A percentile compares a stretch with the other conserved stretches of the same genome.
These are phyloP conservation scores for Paracentrotus lividus DNA, from an alignment of 53 echinoderm and acorn worm species.

Conservation along the genomic window DNA sequence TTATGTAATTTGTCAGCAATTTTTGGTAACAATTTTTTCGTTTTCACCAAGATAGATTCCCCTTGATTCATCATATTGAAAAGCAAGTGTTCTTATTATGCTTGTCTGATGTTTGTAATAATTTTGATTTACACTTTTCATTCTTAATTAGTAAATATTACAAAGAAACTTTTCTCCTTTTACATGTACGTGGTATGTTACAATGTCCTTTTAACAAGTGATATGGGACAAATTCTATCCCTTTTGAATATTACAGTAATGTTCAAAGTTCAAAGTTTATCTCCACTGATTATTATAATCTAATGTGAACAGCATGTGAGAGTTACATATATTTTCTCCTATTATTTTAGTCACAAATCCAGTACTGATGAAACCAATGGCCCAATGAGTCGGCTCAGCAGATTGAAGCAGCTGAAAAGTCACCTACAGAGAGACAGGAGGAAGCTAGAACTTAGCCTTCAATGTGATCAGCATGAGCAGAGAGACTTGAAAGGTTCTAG, in stretches of 20 bases:
- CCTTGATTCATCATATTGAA: no score
- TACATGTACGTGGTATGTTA: no score
- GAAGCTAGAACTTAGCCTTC: constrained; percentile 74
- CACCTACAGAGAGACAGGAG: constrained; percentile 75
- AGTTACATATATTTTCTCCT: no score
- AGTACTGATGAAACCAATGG: constrained; percentile 65
- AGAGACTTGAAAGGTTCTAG: constrained; percentile 77
- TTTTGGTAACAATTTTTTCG: not conserved
- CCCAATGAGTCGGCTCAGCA: constrained; percentile 68
- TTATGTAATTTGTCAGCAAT: not conserved
- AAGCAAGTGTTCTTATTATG: not conserved
- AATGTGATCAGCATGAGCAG: constrained; percentile 74
- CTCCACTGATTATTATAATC: no score
- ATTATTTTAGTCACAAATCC: constrained; percentile 50
- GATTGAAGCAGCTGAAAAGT: constrained; percentile 77
- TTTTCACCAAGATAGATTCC: not conserved
- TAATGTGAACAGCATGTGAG: no score
- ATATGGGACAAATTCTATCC: no score
- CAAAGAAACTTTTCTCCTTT: no score
- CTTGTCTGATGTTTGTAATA: not conserved
- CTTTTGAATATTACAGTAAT: no score
- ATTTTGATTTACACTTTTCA: no score
- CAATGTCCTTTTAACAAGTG: no score
- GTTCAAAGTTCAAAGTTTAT: no score
- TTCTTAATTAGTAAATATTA: no score